A percentile compares a stretch with the other conserved stretches of the same genome.
Conservation (phyloP, 2,113 vertebrate species). For the Ptilonorhynchus violaceus region DNA sequence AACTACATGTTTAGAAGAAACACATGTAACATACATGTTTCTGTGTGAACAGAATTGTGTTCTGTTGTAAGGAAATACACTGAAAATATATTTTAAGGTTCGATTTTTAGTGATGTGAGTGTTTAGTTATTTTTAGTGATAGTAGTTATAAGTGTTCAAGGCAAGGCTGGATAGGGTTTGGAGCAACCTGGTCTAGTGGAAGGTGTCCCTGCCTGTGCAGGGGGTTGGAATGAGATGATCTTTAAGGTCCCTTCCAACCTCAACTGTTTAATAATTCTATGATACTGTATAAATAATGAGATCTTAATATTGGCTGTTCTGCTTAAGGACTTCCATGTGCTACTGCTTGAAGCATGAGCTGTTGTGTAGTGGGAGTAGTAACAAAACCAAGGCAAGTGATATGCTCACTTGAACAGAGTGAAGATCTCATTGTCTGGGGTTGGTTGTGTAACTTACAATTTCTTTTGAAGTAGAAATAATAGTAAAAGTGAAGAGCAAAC, state of each 20-base stretch:
- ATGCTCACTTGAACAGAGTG: neutral
- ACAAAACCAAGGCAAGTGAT: neutral
- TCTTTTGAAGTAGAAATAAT: neutral
- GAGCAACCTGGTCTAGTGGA: neutral
- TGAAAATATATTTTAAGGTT: neutral
- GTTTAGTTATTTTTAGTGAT: neutral
- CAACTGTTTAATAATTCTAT: neutral
- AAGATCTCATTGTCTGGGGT: neutral
- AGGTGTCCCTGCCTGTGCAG: neutral
- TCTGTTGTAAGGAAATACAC: neutral
- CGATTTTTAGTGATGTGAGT: neutral
- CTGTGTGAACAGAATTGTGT: neutral
- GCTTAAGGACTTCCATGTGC: neutral
- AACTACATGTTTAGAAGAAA: neutral
- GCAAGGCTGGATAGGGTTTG: neutral
- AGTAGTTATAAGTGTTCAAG: neutral
- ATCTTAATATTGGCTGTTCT: neutral
- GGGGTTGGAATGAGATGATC: neutral
- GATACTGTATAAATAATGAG: neutral
- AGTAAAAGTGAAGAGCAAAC: neutral
- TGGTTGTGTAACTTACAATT: neutral
- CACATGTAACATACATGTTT: fast-evolving
- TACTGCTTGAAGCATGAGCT: neutral
- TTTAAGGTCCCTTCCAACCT: neutral
- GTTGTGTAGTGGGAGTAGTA: neutral